Evolutionary conservation across 1,140 invertebrate species (phyloP), one percentile per base, ranked within the genome.

Genomic region (Drosophila carrolli): DNA sequence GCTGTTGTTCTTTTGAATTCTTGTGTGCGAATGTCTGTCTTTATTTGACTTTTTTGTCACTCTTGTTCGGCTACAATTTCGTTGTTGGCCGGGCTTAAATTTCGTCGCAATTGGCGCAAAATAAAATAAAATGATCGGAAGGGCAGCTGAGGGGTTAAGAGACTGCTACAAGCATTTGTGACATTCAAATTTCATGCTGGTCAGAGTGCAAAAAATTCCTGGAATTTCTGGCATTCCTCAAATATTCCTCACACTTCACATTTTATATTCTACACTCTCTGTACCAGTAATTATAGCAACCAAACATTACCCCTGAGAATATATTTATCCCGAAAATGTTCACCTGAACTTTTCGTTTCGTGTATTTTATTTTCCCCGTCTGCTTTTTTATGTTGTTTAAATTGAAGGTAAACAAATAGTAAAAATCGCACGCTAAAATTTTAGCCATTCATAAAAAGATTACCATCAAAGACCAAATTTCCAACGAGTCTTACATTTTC

Each of bases 61-160:
- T 71, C 68, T 70, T 71, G 65, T 71, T 70, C 65, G 62, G 40
- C 48, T 67, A 67, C 40, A 67, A 55, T 67, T 67, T 67, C 61
- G 63, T 32, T 65, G 61, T 65, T 65, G n/a, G 65, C 23, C 47
- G 29, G 35, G 19, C 38, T 67, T 53, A 5, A 66, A 67, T 67
- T 67, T 71, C 63, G 63, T 65, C 63, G 35, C 35, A 66, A 35
- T 66, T 57, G 67, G 65, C 67, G 65, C 8, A n/a, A 71, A 71
- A 70, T 65, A 14, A 62, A 62, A 41, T 59, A 46, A 29, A 65
- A 19, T 29, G 32, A 66, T 66, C 14, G 55, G 35, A 35, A 32
- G 14, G 29, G 13, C 29, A 8, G 7, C 29, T 10, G 10, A 16
- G 62, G 29, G 41, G 19, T 23, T 55, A 16, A 56, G 44, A 5